phyloP scores from a whole-genome alignment of 2,113 vertebrate species.

The Zapornia atra region DNA sequence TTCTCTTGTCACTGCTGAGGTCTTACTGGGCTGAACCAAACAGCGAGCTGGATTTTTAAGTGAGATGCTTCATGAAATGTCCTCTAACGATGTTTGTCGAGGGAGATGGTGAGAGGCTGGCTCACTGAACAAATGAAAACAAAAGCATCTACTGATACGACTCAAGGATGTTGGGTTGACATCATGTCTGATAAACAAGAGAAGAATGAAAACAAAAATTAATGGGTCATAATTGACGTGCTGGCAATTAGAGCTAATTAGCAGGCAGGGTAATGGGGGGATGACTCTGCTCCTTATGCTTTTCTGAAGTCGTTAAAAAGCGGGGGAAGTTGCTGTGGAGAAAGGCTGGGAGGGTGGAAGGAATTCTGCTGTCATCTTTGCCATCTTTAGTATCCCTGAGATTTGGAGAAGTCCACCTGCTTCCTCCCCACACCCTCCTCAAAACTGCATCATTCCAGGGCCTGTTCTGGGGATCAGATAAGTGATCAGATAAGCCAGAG shows the following conservation, averaged over 20 bases:
- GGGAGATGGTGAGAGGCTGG: background rate
- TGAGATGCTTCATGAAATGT: background rate
- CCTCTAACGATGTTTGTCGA: background rate
- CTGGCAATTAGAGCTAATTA: conserved; percentile 33
- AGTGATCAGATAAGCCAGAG: background rate
- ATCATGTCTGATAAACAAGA: conserved; percentile 57
- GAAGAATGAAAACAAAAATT: conserved; percentile 41
- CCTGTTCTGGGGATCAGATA: background rate
- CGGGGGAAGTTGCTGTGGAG: background rate
- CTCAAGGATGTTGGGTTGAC: background rate
- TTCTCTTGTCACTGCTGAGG: background rate
- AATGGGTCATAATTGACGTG: conserved; percentile 42
- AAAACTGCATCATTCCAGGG: background rate
- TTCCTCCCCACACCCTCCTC: background rate
- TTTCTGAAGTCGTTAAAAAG: background rate
- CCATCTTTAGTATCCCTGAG: conserved; percentile 17
- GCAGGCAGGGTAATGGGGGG: background rate
- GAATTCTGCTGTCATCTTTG: conserved; percentile 41
- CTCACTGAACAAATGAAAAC: background rate
- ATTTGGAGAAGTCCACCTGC: conserved; percentile 14
- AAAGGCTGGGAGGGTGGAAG: conserved; percentile 1
- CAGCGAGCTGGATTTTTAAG: background rate
- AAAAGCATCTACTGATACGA: background rate
- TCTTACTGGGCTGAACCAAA: background rate
- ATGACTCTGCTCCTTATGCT: background rate